Base-by-base conservation (phyloP, 1,140 invertebrate genomes). In the Tetragonula clypearis region DNA sequence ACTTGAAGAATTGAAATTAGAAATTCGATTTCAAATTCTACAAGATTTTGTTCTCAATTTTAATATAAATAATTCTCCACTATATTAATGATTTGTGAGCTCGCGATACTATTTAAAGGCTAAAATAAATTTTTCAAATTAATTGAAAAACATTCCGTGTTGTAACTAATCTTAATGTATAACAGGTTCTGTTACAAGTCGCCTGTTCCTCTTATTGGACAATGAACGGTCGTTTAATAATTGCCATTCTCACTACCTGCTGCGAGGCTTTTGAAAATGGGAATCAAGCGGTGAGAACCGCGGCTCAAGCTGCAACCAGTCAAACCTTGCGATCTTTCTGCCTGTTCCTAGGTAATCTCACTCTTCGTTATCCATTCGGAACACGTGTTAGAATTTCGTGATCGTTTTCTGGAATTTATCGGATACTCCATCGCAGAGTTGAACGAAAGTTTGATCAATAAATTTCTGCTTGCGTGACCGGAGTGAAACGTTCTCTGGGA, bases 271-370 rank as follows among this genome's bases (percentile, higher is more conserved):
- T 97, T 92, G 96, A 97, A 90, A 96, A 96, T 92, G 97, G 97
- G 41, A 97, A 97, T 78, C 96, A 97, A 88, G 97, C 97, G 8
- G 97, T 98, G 4, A 96, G 97, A 79, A 97, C 98, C 0, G 97
- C 98, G 1, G 97, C 97, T 0, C 95, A 98, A 90, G 97, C 97
- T 4, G 97, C 98, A 1, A 97, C 97, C 6, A 97, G 97, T 82
- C 98, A 98, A 93, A 97, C 97, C 8, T 92, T 98, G 76, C 95
- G 97, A 62, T 97, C 97, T 1, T 98, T 98, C 92, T 98, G 97
- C 92, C 96, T 97, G 55, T 97, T 98, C 92, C 94, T 98, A 65
- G 97, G 97, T 97, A 93, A 94, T 66, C 35, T 19, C 23, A 14
- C 62, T 69, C 6, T 30, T 5, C 55, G 21, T 66, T 53, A 66